phyloP scores from a whole-genome alignment of 2,888 invertebrate species.

The Tortricodes alternella region DNA sequence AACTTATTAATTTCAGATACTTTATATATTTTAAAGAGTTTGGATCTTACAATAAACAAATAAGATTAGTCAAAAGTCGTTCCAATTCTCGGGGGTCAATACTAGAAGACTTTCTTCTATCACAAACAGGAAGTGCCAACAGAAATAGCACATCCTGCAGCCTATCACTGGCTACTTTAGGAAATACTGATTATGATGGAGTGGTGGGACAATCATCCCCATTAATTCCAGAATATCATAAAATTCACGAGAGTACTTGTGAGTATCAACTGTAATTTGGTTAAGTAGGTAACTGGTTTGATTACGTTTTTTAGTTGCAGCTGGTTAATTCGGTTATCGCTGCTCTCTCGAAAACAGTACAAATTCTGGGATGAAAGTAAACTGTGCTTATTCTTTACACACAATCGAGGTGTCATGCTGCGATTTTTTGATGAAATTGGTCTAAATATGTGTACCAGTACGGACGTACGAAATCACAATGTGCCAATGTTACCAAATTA shows the following conservation, averaged over 20 bases:
- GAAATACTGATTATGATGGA: conserved; percentile 59
- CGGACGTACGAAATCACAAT: too few species aligned
- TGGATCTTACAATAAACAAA: conserved; percentile 76
- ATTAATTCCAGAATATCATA: conserved; percentile 54
- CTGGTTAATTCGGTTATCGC: too few species aligned
- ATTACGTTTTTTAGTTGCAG: too few species aligned
- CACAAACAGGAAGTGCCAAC: conserved; percentile 49
- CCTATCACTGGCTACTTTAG: conserved; percentile 54
- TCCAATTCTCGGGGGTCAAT: conserved; percentile 76
- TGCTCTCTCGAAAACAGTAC: too few species aligned
- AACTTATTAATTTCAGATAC: conserved; percentile 67
- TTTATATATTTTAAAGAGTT: conserved; percentile 81
- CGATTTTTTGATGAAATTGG: too few species aligned
- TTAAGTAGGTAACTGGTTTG: too few species aligned
- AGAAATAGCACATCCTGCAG: conserved; percentile 47
- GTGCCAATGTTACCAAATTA: too few species aligned
- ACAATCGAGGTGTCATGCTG: too few species aligned
- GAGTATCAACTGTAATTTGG: conserved; percentile 44
- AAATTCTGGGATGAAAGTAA: too few species aligned
- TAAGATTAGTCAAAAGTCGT: conserved; percentile 68
- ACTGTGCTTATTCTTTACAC: too few species aligned
- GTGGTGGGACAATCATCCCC: conserved; percentile 46
- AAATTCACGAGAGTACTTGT: conserved; percentile 69
- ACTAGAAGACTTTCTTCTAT: conserved; percentile 63
- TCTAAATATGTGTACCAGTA: too few species aligned